Evolutionary conservation across 2,888 invertebrate genomes (phyloP), one percentile per base, ranked within the genome.

Genomic region (Cabera pusaria): DNA sequence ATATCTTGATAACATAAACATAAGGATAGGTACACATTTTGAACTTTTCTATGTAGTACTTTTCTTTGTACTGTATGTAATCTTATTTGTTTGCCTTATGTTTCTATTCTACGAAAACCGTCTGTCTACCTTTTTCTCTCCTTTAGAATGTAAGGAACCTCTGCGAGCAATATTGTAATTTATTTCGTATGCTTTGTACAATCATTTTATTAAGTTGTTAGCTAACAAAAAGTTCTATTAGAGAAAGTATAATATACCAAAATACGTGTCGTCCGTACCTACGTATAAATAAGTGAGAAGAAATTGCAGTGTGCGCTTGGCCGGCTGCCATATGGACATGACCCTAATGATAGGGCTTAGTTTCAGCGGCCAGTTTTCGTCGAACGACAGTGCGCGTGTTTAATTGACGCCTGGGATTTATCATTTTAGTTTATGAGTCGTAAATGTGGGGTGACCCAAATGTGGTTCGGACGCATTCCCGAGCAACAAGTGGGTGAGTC

Each of bases 401-500:
- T 54, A 48, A 49, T 47, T 49, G 38, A 47, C 40, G 44, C 37
- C 26, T 42, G 28, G 38, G 41, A 54, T 49, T 42, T 43, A 44
- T 49, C 37, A 46, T 40, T 38, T 34, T 25, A 41, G 18, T 39
- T 44, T 45, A 49, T 55, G 50, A 40, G 42, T 35, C 37, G 44
- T 44, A 40, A 50, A 51, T 47, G 42, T 41, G 44, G 42, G 47
- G 41, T 41, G 52, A 50, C 50, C 52, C 39, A 39, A 38, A 56
- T 64, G 58, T 58, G 60, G 56, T 52, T 38, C 28, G 44, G 40
- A 33, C 44, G 49, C 47, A 50, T 56, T 45, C 44, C 49, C 40
- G 20, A 43, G 61, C 68, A 65, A 67, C 68, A 67, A 63, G 68
- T 67, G 64, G 60, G 53, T 41, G 37, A 56, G 51, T 56, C 59